Evolutionary conservation across 2,797 vertebrate species (phyloP).

Genomic region (Acropternis orthonyx): DNA sequence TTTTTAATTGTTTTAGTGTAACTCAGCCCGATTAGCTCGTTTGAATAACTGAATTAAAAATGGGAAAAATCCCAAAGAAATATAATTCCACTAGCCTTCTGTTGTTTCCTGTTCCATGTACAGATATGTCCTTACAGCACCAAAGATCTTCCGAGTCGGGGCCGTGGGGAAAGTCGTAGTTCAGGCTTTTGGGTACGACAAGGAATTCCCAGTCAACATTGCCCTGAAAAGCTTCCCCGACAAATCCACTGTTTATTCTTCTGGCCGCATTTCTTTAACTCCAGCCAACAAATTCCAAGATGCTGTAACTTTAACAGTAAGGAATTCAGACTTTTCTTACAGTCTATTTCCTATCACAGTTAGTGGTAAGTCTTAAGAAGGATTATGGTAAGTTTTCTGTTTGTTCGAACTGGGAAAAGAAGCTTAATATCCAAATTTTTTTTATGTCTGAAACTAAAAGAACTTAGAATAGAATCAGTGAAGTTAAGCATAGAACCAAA

Average conservation of each 20-base stretch:
- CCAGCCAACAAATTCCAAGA: slow-evolving; percentile 80
- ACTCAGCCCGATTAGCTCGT: background rate
- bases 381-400: background rate
- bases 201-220: slow-evolving; percentile 74
- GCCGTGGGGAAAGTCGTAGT: slow-evolving; percentile 83
- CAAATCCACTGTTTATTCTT: slow-evolving; percentile 50
- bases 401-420: background rate
- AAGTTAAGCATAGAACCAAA: background rate
- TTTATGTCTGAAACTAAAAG: background rate
- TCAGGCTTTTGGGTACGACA: slow-evolving; percentile 83
- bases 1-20: background rate
- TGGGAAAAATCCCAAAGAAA: background rate
- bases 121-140: slow-evolving; percentile 88
- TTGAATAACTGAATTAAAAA: background rate
- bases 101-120: background rate
- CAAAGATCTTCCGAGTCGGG: slow-evolving; percentile 80
- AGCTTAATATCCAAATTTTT: background rate
- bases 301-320: slow-evolving; percentile 79
- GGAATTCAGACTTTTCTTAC: slow-evolving; percentile 26
- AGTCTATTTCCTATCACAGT: background rate
- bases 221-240: slow-evolving; percentile 84
- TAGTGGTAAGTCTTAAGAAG: background rate
- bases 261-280: slow-evolving; percentile 72
- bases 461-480: accelerated
- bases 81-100: background rate